A percentile compares a stretch with the other conserved stretches of the same genome.
phyloP scores from a whole-genome alignment of 2,797 vertebrate genomes.

The Macrochelys suwanniensis region DNA sequence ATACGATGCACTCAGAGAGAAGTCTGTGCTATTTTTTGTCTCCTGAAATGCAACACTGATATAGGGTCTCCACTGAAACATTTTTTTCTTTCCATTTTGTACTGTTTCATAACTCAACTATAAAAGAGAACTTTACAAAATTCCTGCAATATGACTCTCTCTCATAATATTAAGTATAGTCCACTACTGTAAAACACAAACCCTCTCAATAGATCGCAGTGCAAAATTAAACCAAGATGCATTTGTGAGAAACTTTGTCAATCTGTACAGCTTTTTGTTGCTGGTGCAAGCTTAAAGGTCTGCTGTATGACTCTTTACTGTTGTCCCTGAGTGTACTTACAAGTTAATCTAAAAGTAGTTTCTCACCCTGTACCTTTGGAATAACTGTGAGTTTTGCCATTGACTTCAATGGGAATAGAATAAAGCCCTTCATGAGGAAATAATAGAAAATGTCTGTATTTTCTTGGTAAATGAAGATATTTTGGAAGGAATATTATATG shows the following conservation, averaged over 20 bases:
- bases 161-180: neutral
- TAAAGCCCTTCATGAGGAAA: neutral
- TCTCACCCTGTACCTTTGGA: neutral
- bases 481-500: neutral
- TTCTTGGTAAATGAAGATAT: neutral
- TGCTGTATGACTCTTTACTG: neutral
- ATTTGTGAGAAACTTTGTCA: neutral
- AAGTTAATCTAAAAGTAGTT: neutral
- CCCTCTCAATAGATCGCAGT: neutral
- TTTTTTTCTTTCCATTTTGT: conserved; percentile 29
- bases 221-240: neutral
- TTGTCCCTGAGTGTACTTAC: neutral
- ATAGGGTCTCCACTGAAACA: neutral
- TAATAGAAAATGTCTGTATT: neutral
- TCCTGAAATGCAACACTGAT: neutral
- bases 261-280: neutral
- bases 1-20: neutral
- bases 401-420: neutral
- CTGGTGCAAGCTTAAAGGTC: neutral
- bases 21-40: neutral
- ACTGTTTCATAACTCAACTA: neutral
- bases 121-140: neutral
- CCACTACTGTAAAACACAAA: conserved; percentile 8
- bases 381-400: neutral
- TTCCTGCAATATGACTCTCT: neutral